Percentiles rank a stretch among this genome's conserved stretches.
Conservation (phyloP, 2,888 invertebrate species). For the Lutraria lutraria region DNA sequence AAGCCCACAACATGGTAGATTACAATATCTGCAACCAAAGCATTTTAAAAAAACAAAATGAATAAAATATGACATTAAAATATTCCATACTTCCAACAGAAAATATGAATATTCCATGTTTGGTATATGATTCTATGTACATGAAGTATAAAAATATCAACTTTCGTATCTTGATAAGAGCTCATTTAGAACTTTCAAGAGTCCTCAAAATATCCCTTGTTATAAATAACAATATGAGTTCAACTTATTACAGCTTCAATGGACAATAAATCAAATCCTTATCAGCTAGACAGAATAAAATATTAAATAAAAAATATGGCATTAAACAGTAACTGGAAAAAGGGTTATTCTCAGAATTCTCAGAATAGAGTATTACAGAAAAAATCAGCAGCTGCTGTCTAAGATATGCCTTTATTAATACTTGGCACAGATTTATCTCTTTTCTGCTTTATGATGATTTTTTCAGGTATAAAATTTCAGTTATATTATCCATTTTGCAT, state of each 20-base stretch:
- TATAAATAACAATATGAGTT: conserved; percentile 14
- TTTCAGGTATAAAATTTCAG: too few relatives aligned
- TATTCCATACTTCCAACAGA: neutral
- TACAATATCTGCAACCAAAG: neutral
- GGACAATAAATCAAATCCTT: neutral
- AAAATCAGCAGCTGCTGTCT: too few relatives aligned
- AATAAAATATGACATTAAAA: neutral
- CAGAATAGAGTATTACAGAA: too few relatives aligned
- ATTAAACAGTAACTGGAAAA: neutral
- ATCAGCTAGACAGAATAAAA: neutral
- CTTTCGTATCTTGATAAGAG: neutral
- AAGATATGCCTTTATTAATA: too few relatives aligned
- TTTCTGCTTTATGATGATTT: too few relatives aligned
- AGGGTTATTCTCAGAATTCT: neutral
- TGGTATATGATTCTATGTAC: neutral
- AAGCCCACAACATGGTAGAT: neutral
- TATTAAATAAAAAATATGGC: neutral
- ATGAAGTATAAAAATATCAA: neutral
- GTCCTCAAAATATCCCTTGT: neutral
- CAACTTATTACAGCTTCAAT: neutral
- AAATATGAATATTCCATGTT: neutral
- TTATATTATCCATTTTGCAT: too few relatives aligned
- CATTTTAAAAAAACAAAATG: neutral
- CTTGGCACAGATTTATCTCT: too few relatives aligned
- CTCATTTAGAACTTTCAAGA: neutral